A percentile compares a stretch with the other conserved stretches of the same genome.
Evolutionary conservation across 1,140 invertebrate genomes (phyloP).

Genomic region (Brachionus sp.): DNA sequence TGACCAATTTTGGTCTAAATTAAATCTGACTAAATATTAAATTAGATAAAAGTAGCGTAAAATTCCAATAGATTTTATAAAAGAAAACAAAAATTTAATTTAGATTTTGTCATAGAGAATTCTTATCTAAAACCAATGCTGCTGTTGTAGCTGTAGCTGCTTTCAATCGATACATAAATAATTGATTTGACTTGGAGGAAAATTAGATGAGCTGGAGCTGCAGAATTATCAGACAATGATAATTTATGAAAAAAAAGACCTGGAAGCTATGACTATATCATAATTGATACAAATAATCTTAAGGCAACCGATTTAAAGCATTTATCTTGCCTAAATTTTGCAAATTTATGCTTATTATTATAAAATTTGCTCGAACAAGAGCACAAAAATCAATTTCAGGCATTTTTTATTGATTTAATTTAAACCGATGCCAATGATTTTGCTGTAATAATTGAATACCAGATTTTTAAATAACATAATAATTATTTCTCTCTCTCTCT

Average conservation of each 20-base stretch:
- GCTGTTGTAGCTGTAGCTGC: background rate
- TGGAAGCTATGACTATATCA: background rate
- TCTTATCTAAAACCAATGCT: background rate
- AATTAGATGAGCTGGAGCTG: background rate
- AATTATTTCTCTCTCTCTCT: background rate
- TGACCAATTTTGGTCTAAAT: no score
- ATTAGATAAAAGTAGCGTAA: no score
- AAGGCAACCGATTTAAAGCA: background rate
- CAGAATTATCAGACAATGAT: background rate
- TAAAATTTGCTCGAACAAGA: background rate
- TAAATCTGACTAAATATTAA: no score
- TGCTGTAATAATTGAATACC: slow-evolving; percentile 32
- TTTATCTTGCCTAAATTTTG: background rate
- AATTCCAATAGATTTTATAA: no score
- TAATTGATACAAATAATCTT: background rate
- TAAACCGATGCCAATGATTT: background rate
- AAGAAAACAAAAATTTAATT: no score
- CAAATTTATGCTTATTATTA: slow-evolving; percentile 19
- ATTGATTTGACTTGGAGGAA: background rate
- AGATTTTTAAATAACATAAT: slow-evolving; percentile 29
- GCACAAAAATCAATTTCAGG: slow-evolving; percentile 31
- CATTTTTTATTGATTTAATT: slow-evolving; percentile 41
- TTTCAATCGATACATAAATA: background rate
- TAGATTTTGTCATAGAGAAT: background rate
- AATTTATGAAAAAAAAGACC: background rate